Evolutionary conservation across 2,888 invertebrate genomes (phyloP), one percentile per base, ranked within the genome.

Genomic region (Eudasyphora cyanicolor): DNA sequence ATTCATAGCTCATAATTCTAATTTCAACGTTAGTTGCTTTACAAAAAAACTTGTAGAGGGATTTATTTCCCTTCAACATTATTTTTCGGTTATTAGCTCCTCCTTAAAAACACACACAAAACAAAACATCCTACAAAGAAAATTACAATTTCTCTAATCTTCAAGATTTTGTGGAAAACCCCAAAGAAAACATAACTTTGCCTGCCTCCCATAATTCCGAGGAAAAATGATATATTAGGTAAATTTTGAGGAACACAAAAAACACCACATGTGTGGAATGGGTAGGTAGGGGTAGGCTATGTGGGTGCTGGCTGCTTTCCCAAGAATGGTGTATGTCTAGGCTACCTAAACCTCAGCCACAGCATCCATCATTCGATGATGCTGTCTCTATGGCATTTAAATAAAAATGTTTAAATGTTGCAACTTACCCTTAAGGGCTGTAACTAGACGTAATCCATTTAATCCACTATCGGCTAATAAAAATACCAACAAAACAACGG

Each of bases 341-440:
- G n/a, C 14, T 54, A 14, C n/a, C 51, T 54, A 21, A n/a, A n/a
- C n/a, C n/a, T n/a, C n/a, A n/a, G n/a, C 17, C 2, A 2, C 19
- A 49, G n/a, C 49, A n/a, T 49, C n/a, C 49, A 49, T n/a, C 49
- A 49, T 49, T 10, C 10, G 24, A 8, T 29, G 17, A 19, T 57
- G 60, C n/a, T 27, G 21, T 32, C n/a, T 24, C n/a, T 21, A 3
- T 54, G 19, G 54, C 12, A 60, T 57, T 57, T 57, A 12, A 17
- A 64, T 17, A 21, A 24, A 60, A 14, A 38, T 38, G 35, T 38
- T 73, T 73, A 29, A n/a, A n/a, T 70, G 73, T 57, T 67, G 32
- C 38, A 85, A 90, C 90, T 90, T 90, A 90, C 90, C 90, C 91
- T 90, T 90, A 88, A 90, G 90, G 86, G 91, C 91, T 83, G 89